Evolutionary conservation across 2,113 vertebrate genomes (phyloP).

Genomic region (Odocoileus virginianus): DNA sequence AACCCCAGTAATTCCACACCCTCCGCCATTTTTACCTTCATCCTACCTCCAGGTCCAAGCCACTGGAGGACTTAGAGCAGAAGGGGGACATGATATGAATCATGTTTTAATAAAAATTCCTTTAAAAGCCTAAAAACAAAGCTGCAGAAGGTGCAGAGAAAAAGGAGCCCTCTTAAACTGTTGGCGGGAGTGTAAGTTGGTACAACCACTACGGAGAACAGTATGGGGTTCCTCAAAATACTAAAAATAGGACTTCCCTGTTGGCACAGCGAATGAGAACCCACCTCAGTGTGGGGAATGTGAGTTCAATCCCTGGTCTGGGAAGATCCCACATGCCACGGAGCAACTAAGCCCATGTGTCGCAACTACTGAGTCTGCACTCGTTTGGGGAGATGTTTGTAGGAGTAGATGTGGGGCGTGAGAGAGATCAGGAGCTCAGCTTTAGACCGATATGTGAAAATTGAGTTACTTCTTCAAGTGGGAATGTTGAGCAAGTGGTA

Average conservation of each 20-base stretch:
- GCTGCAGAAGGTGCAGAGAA: neutral
- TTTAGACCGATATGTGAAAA: neutral
- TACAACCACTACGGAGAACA: neutral
- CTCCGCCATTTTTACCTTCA: neutral
- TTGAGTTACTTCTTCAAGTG: neutral
- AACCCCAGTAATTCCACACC: neutral
- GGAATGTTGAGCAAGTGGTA: neutral
- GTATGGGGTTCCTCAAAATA: neutral
- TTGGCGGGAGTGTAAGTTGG: neutral
- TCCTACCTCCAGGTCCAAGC: neutral
- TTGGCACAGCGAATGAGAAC: neutral
- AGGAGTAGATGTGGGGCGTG: neutral
- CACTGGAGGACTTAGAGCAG: neutral
- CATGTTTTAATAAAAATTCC: neutral
- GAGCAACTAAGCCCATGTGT: neutral
- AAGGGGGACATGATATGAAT: neutral
- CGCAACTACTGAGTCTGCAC: neutral
- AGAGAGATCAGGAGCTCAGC: neutral
- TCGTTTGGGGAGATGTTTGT: neutral
- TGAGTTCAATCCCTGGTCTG: neutral
- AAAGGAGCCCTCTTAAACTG: neutral
- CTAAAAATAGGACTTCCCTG: neutral
- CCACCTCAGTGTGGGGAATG: neutral
- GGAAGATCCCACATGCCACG: neutral
- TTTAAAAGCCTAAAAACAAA: neutral